These are phyloP conservation scores for Sacculina carcini DNA, from an alignment of 2,888 invertebrate genomes.

Conservation along the genomic window DNA sequence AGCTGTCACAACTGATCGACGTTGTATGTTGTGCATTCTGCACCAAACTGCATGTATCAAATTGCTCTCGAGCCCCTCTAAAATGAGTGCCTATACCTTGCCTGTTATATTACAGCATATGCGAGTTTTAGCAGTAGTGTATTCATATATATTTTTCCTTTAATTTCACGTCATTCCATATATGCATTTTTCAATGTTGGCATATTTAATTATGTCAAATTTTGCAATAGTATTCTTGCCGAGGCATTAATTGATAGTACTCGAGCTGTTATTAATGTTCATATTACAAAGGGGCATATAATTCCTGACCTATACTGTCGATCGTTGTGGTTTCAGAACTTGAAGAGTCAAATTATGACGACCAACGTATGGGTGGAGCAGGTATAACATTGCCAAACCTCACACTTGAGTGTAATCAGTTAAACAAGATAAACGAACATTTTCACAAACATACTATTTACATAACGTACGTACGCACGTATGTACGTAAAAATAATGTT, in stretches of 20 bases:
- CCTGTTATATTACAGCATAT: too few species aligned
- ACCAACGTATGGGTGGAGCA: slow-evolving; percentile 83
- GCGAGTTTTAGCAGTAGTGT: not conserved
- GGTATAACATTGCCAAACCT: too few species aligned
- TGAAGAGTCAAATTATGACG: slow-evolving; percentile 82
- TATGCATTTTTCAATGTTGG: too few species aligned
- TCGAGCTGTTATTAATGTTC: too few species aligned
- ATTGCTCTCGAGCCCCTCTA: not conserved
- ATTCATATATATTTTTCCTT: not conserved
- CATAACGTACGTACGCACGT: not conserved
- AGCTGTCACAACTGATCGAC: slow-evolving; percentile 68
- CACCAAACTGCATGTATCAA: too few species aligned
- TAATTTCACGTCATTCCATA: slow-evolving; percentile 13
- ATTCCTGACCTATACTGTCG: too few species aligned
- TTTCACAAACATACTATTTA: not conserved
- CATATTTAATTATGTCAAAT: too few species aligned
- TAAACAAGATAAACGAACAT: not conserved
- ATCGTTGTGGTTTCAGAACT: slow-evolving; percentile 48
- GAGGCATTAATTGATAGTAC: too few species aligned
- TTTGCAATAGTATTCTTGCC: too few species aligned
- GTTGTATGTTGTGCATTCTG: slow-evolving; percentile 40
- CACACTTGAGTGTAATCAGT: too few species aligned
- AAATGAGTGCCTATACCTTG: too few species aligned
- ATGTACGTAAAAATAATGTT: not conserved
- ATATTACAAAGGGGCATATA: too few species aligned